phyloP scores from a whole-genome alignment of 2,888 invertebrate genomes.

The Clostera curtula region DNA sequence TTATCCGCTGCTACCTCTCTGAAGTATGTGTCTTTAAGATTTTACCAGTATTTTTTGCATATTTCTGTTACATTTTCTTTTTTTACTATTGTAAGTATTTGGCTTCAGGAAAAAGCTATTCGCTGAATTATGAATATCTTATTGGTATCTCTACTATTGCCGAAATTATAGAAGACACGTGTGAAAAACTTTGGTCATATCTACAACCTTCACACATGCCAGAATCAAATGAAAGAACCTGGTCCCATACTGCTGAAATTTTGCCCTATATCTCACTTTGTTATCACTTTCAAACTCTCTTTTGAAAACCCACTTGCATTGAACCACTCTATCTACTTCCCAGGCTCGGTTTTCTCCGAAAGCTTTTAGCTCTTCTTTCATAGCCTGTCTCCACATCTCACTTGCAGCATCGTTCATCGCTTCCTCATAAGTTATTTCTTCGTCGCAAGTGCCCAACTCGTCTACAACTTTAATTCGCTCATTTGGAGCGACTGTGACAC shows the following conservation, averaged over 20 bases:
- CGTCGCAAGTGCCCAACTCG: neutral
- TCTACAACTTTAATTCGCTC: too few relatives aligned
- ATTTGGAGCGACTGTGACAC: too few relatives aligned
- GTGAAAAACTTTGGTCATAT: conserved; percentile 8
- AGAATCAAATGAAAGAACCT: conserved; percentile 1
- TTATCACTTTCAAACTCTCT: conserved; percentile 5
- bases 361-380: neutral
- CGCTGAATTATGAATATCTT: conserved; percentile 7
- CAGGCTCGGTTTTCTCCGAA: conserved; percentile 1
- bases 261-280: conserved; percentile 2
- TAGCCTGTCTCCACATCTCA: conserved; percentile 1
- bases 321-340: conserved; percentile 1
- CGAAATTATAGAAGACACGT: conserved; percentile 6
- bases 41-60: conserved; percentile 3
- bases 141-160: conserved; percentile 6
- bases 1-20: conserved; percentile 3
- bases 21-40: conserved; percentile 3
- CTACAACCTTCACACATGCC: conserved; percentile 5
- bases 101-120: conserved; percentile 8
- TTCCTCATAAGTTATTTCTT: neutral
- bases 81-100: conserved; percentile 5
- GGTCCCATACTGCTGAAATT: too few relatives aligned
- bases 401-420: neutral
- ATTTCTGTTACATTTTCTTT: conserved; percentile 2
- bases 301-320: conserved; percentile 5